Evolutionary conservation across 2,113 vertebrate genomes (phyloP), one percentile per base, ranked within the genome.

Genomic region (Cariama cristata): DNA sequence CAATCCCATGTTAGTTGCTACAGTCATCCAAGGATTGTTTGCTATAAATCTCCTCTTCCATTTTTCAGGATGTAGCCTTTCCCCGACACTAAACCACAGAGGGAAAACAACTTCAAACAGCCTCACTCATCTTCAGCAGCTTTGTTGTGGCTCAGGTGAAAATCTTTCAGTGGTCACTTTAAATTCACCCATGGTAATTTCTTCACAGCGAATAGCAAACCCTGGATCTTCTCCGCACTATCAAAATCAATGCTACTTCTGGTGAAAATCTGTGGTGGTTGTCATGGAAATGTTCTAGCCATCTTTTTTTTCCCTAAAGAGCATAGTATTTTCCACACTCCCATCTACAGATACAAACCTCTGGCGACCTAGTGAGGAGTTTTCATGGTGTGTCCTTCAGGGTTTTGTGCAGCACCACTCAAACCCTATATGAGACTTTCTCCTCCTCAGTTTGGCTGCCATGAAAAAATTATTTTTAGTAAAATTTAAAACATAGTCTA

Each of bases 271-370:
- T 47, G 40, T 72, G 84, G 44, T 72, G 81, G 95, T 97, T 91
- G 91, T 85, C 96, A 96, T 95, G 93, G 96, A 91, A 97, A 97
- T 93, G 56, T 72, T 93, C 87, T 87, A 94, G 44, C 19, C 86
- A 81, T 91, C 60, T 79, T 91, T 93, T 89, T 80, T 79, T 79
- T 68, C 76, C 93, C 93, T 93, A 96, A 89, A 93, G 83, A 95
- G 68, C 64, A 75, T 3, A 20, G 44, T 42, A 75, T 52, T 91
- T 81, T 86, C 73, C 73, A 79, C 12, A 59, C 18, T 93, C 68
- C 40, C 6, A 5, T 71, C 60, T 66, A 62, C 7, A 81, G 47
- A 77, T 10, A 77, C 89, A 86, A 89, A 59, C 21, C 28, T 55
- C 72, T 59, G 68, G 79, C 10, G 4, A 82, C 20, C 33, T 7